phyloP scores from a whole-genome alignment of 2,113 vertebrate genomes.

The Galbula dea region DNA sequence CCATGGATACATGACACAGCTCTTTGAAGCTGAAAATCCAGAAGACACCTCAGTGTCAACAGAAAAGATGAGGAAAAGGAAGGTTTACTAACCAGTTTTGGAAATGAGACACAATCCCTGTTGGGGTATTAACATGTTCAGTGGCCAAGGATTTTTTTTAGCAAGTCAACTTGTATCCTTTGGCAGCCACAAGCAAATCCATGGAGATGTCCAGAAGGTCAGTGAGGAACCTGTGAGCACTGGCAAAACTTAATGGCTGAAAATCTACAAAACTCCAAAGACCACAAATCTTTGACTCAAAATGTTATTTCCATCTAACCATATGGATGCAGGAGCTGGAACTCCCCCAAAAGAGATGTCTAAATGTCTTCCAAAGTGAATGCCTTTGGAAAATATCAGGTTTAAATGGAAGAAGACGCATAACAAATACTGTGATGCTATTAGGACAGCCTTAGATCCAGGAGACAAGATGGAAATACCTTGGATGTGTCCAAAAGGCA shows the following conservation, averaged over 20 bases:
- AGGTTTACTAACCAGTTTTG: background rate
- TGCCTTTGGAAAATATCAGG: slow-evolving; percentile 29
- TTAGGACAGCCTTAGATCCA: background rate
- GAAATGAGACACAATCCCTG: background rate
- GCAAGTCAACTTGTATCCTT: background rate
- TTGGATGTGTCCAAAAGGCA: background rate
- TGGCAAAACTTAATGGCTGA: background rate
- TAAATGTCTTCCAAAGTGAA: slow-evolving; percentile 57
- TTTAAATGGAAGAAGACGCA: slow-evolving; percentile 19
- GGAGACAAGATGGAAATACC: background rate
- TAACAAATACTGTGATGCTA: background rate
- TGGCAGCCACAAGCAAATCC: background rate
- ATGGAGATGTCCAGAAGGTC: background rate
- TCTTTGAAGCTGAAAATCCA: background rate
- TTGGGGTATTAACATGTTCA: background rate
- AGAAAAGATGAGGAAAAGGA: background rate
- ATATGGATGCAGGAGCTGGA: slow-evolving; percentile 57
- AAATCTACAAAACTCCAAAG: background rate
- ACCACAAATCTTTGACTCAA: slow-evolving; percentile 11
- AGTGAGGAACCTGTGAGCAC: background rate
- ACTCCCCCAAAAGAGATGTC: slow-evolving; percentile 49
- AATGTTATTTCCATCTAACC: slow-evolving; percentile 46
- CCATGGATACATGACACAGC: rapidly evolving
- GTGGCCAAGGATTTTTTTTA: background rate
- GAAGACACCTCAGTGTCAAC: background rate